These are phyloP conservation scores for Pseudomugil gertrudae DNA, from an alignment of 2,797 vertebrate species.

Conservation along the genomic window DNA sequence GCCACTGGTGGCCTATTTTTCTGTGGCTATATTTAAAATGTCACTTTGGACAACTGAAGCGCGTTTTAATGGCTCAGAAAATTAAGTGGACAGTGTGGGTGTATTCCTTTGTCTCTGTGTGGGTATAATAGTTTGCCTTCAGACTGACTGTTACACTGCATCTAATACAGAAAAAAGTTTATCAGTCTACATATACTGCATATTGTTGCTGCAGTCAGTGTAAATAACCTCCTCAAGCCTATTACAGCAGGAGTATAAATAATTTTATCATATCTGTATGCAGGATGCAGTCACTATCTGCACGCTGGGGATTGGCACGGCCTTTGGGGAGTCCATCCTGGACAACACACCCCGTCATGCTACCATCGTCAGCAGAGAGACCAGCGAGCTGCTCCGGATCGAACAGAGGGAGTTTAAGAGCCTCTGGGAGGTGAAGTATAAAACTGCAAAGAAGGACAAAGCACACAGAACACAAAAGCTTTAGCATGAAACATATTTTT, in stretches of 20 bases:
- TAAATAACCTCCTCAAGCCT: not conserved
- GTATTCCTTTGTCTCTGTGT: not conserved
- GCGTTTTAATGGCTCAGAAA: constrained; percentile 38
- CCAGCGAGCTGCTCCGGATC: constrained; percentile 93
- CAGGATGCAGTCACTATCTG: constrained; percentile 98
- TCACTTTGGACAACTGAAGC: constrained; percentile 57
- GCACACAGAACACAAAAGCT: not conserved
- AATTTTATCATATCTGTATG: constrained; percentile 16
- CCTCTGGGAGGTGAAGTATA: constrained; percentile 92
- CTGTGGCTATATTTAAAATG: constrained; percentile 70
- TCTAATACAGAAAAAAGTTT: too few relatives aligned
- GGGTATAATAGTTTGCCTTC: constrained; percentile 9
- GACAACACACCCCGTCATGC: constrained; percentile 98
- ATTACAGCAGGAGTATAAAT: not conserved
- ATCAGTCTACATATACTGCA: too few relatives aligned
- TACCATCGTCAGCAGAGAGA: constrained; percentile 95
- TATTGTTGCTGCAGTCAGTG: not conserved
- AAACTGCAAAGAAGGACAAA: not conserved
- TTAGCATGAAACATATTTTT: too few relatives aligned
- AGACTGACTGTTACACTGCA: constrained; percentile 22
- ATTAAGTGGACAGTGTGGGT: constrained; percentile 9
- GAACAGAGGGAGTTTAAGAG: constrained; percentile 98
- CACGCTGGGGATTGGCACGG: constrained; percentile 94
- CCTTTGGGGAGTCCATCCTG: constrained; percentile 97
- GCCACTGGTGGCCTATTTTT: constrained; percentile 69